phyloP scores from a whole-genome alignment of 92 coral and sea anemone species.

The Muricea muricata region DNA sequence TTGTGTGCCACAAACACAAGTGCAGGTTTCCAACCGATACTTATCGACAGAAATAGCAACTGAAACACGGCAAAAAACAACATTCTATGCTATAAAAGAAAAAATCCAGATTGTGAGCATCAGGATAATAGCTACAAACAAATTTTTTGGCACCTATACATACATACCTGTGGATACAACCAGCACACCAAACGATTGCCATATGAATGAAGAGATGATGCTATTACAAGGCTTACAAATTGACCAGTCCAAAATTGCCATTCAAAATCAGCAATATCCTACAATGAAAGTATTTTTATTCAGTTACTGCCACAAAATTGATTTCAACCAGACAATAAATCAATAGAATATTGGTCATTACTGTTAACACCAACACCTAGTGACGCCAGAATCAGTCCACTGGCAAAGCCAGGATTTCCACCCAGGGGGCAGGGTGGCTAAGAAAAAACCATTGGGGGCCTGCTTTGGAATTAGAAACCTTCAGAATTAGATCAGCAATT shows the following conservation, averaged over 20 bases:
- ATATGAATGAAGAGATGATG: constrained; percentile 66
- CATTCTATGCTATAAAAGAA: constrained; percentile 22
- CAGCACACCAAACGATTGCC: constrained; percentile 70
- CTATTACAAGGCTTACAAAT: constrained; percentile 52
- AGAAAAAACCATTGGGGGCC: too few species aligned
- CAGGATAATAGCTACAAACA: background rate
- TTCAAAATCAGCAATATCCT: constrained; percentile 89
- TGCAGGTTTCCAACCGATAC: constrained; percentile 31
- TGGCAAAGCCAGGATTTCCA: too few species aligned
- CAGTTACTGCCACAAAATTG: too few species aligned
- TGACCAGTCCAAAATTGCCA: constrained; percentile 90
- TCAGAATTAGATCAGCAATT: too few species aligned
- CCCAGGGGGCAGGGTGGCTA: too few species aligned
- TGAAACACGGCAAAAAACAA: constrained; percentile 37
- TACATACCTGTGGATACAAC: constrained; percentile 73
- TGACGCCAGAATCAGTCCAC: too few species aligned
- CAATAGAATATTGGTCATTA: too few species aligned
- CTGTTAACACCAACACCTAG: too few species aligned
- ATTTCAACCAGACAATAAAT: too few species aligned
- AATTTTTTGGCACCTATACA: background rate
- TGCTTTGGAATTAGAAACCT: too few species aligned
- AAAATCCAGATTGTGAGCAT: background rate
- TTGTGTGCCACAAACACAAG: constrained; percentile 35
- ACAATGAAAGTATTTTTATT: too few species aligned
- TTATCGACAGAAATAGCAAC: background rate